phyloP scores from a whole-genome alignment of 2,113 vertebrate genomes.

The Syrrhaptes paradoxus region DNA sequence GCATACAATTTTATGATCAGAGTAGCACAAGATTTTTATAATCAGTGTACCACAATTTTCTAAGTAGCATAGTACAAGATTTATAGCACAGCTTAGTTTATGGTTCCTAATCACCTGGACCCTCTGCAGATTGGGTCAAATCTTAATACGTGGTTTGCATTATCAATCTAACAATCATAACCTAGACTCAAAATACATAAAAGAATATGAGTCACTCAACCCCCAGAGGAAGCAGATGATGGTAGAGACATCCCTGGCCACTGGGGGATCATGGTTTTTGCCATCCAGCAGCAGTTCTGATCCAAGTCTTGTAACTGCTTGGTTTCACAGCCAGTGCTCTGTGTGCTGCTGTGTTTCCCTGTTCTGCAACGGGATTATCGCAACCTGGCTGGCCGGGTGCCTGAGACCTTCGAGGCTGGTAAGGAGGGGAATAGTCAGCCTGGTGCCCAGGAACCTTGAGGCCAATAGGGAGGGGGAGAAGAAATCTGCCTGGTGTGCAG shows the following conservation, averaged over 20 bases:
- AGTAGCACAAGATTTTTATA: not conserved
- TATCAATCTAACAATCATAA: not conserved
- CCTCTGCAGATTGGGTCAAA: not conserved
- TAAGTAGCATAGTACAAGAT: not conserved
- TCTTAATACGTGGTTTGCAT: not conserved
- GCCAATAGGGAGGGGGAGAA: not conserved
- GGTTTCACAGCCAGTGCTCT: not conserved
- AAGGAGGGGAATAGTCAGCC: not conserved
- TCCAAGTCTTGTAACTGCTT: not conserved
- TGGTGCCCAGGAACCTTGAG: accelerated
- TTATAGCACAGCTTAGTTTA: not conserved
- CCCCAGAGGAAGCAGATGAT: not conserved
- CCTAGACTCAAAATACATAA: not conserved
- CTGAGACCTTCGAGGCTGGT: not conserved
- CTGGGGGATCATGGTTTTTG: not conserved
- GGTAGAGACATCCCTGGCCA: not conserved
- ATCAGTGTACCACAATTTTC: not conserved
- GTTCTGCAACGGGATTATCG: not conserved
- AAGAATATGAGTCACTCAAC: not conserved
- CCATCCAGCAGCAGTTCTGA: not conserved
- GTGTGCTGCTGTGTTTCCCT: not conserved
- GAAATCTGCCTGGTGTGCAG: not conserved
- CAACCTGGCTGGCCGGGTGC: accelerated
- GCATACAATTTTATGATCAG: not conserved
- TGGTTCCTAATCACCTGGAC: not conserved